Conservation (phyloP, 2,797 vertebrate species). For the Hemitrygon akajei region DNA sequence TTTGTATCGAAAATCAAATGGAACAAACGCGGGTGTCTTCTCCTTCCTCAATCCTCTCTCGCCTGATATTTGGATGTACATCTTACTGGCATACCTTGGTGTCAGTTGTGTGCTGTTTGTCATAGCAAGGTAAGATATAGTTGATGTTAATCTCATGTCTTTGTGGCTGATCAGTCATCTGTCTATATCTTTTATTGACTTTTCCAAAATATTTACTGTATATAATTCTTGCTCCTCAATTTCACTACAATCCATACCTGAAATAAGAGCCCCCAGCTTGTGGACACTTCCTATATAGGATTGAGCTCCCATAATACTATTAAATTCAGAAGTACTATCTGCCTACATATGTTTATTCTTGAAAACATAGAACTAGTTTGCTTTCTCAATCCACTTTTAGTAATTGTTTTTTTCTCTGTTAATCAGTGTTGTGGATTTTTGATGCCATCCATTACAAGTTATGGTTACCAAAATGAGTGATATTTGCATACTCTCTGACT, state of each 20-base stretch:
- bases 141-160: not conserved
- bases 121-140: conserved; percentile 83
- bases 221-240: not conserved
- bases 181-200: not conserved
- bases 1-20: conserved; percentile 86
- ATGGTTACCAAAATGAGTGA: no score
- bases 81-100: conserved; percentile 90
- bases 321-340: no score
- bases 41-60: conserved; percentile 97
- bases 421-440: no score
- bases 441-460: no score
- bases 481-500: no score
- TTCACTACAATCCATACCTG: not conserved
- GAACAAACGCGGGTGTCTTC: conserved; percentile 91
- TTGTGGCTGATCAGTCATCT: not conserved
- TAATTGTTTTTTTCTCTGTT: no score
- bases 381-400: no score
- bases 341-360: no score
- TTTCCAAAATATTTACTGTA: not conserved
- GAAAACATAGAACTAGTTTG: no score
- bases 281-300: no score
- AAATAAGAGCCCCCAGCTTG: no score
- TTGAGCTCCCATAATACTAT: no score
- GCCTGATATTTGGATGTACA: conserved; percentile 98
- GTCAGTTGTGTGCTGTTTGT: conserved; percentile 99